phyloP scores from a whole-genome alignment of 2,797 vertebrate species.

The Philypnodon macrostomus region DNA sequence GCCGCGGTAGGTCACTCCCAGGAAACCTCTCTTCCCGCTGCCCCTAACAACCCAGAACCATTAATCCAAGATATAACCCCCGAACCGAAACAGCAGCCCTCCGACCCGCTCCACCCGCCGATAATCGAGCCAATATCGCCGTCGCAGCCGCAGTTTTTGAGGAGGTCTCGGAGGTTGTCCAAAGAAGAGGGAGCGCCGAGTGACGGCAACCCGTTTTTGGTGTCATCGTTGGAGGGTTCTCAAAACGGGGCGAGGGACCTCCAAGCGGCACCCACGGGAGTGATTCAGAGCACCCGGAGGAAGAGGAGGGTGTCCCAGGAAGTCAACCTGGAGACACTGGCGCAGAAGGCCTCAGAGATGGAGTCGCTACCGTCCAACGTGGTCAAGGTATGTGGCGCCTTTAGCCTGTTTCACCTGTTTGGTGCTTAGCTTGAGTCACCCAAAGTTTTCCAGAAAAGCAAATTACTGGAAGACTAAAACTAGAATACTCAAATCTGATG shows the following conservation, averaged over 20 bases:
- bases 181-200: conserved; percentile 87
- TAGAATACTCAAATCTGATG: too few relatives aligned
- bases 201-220: conserved; percentile 74
- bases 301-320: conserved; percentile 91
- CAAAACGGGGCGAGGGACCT: conserved; percentile 34
- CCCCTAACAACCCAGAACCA: conserved; percentile 58
- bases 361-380: conserved; percentile 82
- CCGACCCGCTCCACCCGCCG: conserved; percentile 49
- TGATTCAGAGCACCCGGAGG: conserved; percentile 91
- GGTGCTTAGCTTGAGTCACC: too few relatives aligned
- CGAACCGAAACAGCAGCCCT: conserved; percentile 60
- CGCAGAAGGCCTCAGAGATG: conserved; percentile 94
- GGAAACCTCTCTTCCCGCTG: conserved; percentile 52
- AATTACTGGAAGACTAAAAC: too few relatives aligned
- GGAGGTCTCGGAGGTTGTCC: conserved; percentile 90
- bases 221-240: conserved; percentile 24
- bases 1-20: conserved; percentile 66
- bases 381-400: conserved; percentile 59
- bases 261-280: conserved; percentile 82
- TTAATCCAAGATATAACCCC: conserved; percentile 67
- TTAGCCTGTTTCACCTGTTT: background rate
- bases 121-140: conserved; percentile 57
- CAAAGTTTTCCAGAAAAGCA: too few relatives aligned
- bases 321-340: conserved; percentile 92
- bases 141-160: conserved; percentile 66